Evolutionary conservation across 2,113 vertebrate genomes (phyloP), one percentile per base, ranked within the genome.

Genomic region (Polypterus senegalus): DNA sequence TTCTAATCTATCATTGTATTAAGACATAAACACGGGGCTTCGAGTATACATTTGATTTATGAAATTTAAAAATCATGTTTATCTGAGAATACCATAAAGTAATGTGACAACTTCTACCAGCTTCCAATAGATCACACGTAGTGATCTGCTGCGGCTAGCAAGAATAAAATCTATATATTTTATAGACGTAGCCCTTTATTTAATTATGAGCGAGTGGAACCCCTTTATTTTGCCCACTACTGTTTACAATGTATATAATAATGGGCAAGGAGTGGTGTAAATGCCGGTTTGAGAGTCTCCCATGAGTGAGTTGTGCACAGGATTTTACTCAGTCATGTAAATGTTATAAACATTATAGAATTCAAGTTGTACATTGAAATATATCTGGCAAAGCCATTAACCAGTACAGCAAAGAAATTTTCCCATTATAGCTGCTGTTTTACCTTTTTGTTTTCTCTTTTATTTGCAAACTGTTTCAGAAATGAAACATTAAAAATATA

Each of bases 201-300:
- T 27, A 27, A 27, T 27, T 27, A 27, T 27, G 27, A 27, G 27
- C 27, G 27, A 27, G 2, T 27, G 27, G 27, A 27, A 27, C 27
- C 27, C 27, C 27, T 27, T 27, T 27, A 27, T 80, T 76, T 75
- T 76, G 86, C 86, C 88, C 84, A 87, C 82, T 83, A 86, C 77
- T 88, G 89, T 92, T 94, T 91, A 94, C 90, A 90, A 83, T 92
- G 91, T 94, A 92, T 72, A 92, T 89, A 91, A 77, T 81, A 79
- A 74, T 79, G 81, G 78, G 83, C 83, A 78, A 74, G 69, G 78
- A 86, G 85, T 62, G 80, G 82, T 85, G 81, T 81, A 87, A 78
- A 82, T 78, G 62, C 72, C 54, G 69, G 67, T 61, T 63, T 70
- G 81, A 82, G 81, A 82, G 80, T 87, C 86, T 81, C 76, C 81